These are phyloP conservation scores for Psittacula derbiana DNA, from an alignment of 2,797 vertebrate genomes.

Conservation along the genomic window DNA sequence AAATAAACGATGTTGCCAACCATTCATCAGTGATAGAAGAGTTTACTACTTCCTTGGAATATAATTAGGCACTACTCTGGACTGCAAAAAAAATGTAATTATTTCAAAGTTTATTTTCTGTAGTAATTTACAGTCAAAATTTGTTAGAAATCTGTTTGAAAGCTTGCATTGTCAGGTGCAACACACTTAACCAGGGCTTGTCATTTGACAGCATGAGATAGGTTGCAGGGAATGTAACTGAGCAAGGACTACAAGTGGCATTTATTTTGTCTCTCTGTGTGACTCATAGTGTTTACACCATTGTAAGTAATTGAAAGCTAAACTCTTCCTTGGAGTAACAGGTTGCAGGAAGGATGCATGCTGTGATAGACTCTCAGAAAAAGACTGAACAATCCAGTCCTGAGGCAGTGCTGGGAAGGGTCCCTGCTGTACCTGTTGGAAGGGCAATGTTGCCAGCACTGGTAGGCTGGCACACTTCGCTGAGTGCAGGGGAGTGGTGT, in stretches of 20 bases:
- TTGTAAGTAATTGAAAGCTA: neutral
- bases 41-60: slow-evolving; percentile 34
- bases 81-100: neutral
- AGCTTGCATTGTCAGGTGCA: neutral
- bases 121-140: slow-evolving; percentile 9
- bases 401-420: neutral
- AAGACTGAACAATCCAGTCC: neutral
- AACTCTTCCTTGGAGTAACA: neutral
- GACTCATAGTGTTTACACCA: neutral
- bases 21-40: slow-evolving; percentile 35
- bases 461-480: neutral
- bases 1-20: slow-evolving; percentile 57
- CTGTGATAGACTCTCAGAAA: neutral
- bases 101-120: slow-evolving; percentile 46
- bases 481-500: neutral
- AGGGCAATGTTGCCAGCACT: neutral
- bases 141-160: neutral
- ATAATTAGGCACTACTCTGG: slow-evolving; percentile 14
- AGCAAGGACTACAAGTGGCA: neutral
- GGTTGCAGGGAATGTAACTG: neutral
- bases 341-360: neutral
- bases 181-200: neutral
- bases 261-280: neutral
- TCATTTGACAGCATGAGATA: neutral
- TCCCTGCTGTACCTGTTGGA: neutral